Evolutionary conservation across 1,140 invertebrate species (phyloP), one percentile per base, ranked within the genome.

Genomic region (Coboldia fuscipes): DNA sequence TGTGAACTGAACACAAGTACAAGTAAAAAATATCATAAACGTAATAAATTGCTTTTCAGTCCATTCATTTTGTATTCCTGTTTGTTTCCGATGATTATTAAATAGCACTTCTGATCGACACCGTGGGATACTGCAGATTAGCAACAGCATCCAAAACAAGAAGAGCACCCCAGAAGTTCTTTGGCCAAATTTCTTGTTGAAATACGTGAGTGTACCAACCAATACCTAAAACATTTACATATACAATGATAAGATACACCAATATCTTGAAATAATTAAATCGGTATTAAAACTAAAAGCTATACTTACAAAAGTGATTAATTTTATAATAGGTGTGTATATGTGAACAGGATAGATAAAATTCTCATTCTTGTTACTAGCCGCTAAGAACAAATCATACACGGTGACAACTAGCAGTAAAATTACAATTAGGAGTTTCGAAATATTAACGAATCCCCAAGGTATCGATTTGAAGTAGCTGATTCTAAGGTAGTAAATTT

Each of bases 101-200:
- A 47, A 39, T 6, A 61, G 51, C 23, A 80, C 58, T 50, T 78
- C 64, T 28, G 70, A 71, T 43, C 81, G 64, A 43, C 79, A 78
- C 44, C 76, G 74, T 13, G 82, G 61, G 38, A 74, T 53, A 22
- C 76, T 75, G 41, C 68, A 73, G 17, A 89, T 8, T 4, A 61
- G 52, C 28, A 81, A 48, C 3, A 85, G 48, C 19, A 88, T 62
- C 84, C 84, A 94, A 58, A 90, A 94, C 26, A 84, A 55, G 51
- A 90, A 89, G 42, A 85, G 58, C 31, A 85, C 61, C 18, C 86
- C 88, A 12, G 88, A 92, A 12, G 83, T 78, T 43, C 76, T 61
- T 39, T 90, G 61, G 16, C 88, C 89, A 62, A 70, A 67, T 52
- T 75, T 80, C 47, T 72, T 70, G 50, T 89, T 88, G 40, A 75